A percentile compares a stretch with the other conserved stretches of the same genome.
Conservation (phyloP, 2,888 invertebrate genomes). For the Drosophila greeni region DNA sequence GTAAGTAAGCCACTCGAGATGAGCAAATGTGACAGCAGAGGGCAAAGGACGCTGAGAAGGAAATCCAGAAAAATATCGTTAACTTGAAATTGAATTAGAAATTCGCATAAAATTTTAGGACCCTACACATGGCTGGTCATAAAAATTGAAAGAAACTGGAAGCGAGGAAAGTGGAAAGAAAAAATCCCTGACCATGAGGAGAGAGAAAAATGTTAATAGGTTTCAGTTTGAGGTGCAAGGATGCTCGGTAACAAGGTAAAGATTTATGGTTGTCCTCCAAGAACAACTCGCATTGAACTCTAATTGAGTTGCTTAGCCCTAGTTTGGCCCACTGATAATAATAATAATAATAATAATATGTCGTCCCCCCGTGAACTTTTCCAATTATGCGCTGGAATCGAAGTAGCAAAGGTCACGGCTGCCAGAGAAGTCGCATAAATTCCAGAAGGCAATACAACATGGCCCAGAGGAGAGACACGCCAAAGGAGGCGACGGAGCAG, state of each 20-base stretch:
- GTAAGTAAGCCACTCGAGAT: slow-evolving; percentile 6
- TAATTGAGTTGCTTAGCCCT: slow-evolving; percentile 43
- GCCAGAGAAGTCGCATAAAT: slow-evolving; percentile 59
- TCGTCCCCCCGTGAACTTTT: slow-evolving; percentile 49
- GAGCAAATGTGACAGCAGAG: slow-evolving; percentile 28
- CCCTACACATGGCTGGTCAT: slow-evolving; percentile 46
- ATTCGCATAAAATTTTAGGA: slow-evolving; percentile 56
- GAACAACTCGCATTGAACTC: slow-evolving; percentile 27
- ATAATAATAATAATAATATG: slow-evolving; percentile 39
- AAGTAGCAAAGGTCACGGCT: slow-evolving; percentile 14
- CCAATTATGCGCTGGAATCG: slow-evolving; percentile 56
- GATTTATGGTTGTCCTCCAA: slow-evolving; percentile 25
- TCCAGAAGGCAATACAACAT: slow-evolving; percentile 28
- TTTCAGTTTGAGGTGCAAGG: slow-evolving; percentile 13
- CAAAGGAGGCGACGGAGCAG: slow-evolving; percentile 17
- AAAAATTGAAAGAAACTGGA: slow-evolving; percentile 27
- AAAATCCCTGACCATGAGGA: background rate
- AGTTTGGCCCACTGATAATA: slow-evolving; percentile 4
- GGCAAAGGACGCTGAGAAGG: background rate
- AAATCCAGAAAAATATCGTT: slow-evolving; percentile 53
- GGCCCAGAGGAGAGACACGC: background rate
- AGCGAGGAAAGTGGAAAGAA: background rate
- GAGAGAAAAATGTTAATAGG: slow-evolving; percentile 22
- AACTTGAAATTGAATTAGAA: slow-evolving; percentile 64
- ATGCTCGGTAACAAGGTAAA: slow-evolving; percentile 2